Base-by-base conservation (phyloP, 2,113 vertebrate species). In the Phainopepla nitens region DNA sequence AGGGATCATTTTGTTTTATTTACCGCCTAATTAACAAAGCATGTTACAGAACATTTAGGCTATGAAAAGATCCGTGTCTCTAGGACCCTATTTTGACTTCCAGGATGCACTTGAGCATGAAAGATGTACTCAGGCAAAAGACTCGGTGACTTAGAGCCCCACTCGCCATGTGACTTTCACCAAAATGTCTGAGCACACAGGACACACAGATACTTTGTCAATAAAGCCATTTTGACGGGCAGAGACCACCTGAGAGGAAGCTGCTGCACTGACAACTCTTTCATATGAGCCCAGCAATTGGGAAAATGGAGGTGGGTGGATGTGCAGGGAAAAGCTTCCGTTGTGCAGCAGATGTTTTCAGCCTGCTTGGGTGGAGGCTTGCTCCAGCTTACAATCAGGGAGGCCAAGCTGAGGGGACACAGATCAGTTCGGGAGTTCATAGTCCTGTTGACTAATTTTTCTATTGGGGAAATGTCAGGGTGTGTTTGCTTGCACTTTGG, bases 291-390 rank as follows among this genome's bases (percentile, higher is more conserved):
- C 29, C 17, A 35, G 19, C 18, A 51, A 47, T 2, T 7, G 11
- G 66, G 80, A 89, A 83, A 93, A 86, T 20, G 2, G 33, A 95
- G 65, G 53, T 0, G 0, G 22, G 23, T 68, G 31, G 35, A 72
- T 54, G 35, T 62, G 28, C 47, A 53, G 57, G 31, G 49, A 50
- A 57, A 87, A 78, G 51, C 8, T 87, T 27, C 47, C 72, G 20
- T 18, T 64, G 51, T 31, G 29, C 49, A 85, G 56, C 57, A 93
- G 73, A 89, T 91, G 81, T 91, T 92, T 94, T 86, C 90, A 86
- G 77, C 65, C 49, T 94, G 65, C 51, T 87, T 1, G 1, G 25
- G 47, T 57, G 36, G 66, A 93, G 45, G 8, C 53, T 94, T 89
- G 87, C 93, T 82, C 41, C 57, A 89, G 61, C 20, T 89, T 41